phyloP scores from a whole-genome alignment of 2,888 invertebrate species.

The Notocelia uddmanniana region DNA sequence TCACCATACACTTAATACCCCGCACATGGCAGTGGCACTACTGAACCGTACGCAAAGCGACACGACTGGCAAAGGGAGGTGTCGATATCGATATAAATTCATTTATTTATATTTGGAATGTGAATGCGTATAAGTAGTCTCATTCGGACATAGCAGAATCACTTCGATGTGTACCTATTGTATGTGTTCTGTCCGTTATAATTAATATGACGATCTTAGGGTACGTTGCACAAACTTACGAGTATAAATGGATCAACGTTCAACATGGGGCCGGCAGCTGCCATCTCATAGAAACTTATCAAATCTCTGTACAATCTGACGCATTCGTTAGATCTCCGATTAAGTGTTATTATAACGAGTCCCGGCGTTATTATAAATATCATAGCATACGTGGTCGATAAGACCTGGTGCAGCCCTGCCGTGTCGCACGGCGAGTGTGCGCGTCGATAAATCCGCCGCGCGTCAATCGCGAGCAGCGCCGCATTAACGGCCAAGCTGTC shows the following conservation, averaged over 20 bases:
- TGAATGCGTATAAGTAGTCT: background rate
- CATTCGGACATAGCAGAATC: too few species aligned
- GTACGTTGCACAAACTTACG: too few species aligned
- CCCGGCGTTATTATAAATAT: too few species aligned
- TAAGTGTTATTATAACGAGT: too few species aligned
- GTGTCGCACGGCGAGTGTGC: constrained; percentile 69
- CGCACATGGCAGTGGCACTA: background rate
- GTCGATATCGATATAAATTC: constrained; percentile 10
- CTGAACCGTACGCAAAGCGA: constrained; percentile 25
- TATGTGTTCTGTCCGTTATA: background rate
- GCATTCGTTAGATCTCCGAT: too few species aligned
- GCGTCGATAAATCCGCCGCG: constrained; percentile 84
- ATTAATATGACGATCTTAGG: background rate
- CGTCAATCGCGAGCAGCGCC: constrained; percentile 83
- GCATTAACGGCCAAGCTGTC: constrained; percentile 83
- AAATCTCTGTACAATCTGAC: too few species aligned
- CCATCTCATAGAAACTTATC: too few species aligned
- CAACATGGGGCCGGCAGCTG: too few species aligned
- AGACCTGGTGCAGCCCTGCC: constrained; percentile 1
- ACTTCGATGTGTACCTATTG: background rate
- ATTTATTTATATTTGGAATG: background rate
- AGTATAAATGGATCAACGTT: too few species aligned
- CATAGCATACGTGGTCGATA: constrained; percentile 8
- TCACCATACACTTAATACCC: background rate
- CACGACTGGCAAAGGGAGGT: background rate